Evolutionary conservation across 1,140 invertebrate species (phyloP), one percentile per base, ranked within the genome.

Genomic region (Hycleus cichorii): DNA sequence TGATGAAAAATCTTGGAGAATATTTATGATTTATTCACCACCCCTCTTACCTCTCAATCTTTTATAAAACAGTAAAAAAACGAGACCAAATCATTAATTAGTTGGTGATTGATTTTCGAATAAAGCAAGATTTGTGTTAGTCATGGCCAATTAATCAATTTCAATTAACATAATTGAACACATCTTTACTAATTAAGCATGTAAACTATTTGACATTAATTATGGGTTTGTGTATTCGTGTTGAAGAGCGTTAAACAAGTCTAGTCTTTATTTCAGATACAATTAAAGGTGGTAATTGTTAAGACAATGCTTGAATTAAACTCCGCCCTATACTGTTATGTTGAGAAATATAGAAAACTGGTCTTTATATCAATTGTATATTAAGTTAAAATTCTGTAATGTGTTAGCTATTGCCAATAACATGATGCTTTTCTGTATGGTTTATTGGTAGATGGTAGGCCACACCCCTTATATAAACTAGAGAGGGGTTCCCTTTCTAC

Each of bases 81-180:
- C 18, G 18, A 18, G 18, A 18, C 18, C 1, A 18, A 18, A 18
- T 18, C 18, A 18, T 18, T 18, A 5, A 32, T 32, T 32, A 32
- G 7, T 32, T 32, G 7, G 32, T 32, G 32, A 32, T 32, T 32
- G 32, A 32, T 32, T 32, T 32, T 32, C 4, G 7, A 32, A 32
- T 32, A 32, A 32, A 32, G 32, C 32, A 32, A 32, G 32, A 32
- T 7, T 32, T 32, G 7, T 32, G 4, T 32, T 32, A 32, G 32
- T 32, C 7, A 64, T 62, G 64, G 56, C 69, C 67, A 72, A 72
- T 72, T 70, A 72, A 72, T 71, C 64, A 65, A 57, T 63, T 56
- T 64, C 66, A 71, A 71, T 72, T 70, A 72, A 70, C 50, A 71
- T 71, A 72, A 71, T 72, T 69, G 71, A 72, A 69, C 68, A 70